Percentiles rank a stretch among this genome's conserved stretches.
phyloP scores from a whole-genome alignment of 2,888 invertebrate genomes.

The Agrotis segetum region DNA sequence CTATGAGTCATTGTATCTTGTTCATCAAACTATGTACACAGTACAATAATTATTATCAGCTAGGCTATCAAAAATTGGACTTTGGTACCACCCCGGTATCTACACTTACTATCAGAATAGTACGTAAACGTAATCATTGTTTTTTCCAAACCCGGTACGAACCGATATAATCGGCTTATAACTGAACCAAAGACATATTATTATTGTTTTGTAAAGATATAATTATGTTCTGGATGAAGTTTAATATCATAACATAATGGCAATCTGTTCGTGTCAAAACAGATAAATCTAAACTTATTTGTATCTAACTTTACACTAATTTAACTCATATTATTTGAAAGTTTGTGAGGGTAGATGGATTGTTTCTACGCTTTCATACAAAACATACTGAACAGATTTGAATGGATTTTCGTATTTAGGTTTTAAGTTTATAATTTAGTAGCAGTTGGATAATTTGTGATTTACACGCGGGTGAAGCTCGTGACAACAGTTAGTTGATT shows the following conservation, averaged over 20 bases:
- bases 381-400: too few relatives aligned
- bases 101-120: conserved; percentile 11
- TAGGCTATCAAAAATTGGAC: conserved; percentile 14
- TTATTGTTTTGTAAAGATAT: conserved; percentile 1
- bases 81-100: conserved; percentile 26
- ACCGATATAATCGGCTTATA: conserved; percentile 31
- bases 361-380: too few relatives aligned
- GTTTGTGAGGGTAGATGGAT: too few relatives aligned
- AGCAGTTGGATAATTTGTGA: too few relatives aligned
- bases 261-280: not conserved
- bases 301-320: too few relatives aligned
- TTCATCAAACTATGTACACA: not conserved
- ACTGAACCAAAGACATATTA: conserved; percentile 13
- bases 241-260: not conserved
- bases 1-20: not conserved
- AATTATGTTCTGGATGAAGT: conserved; percentile 21
- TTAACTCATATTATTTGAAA: too few relatives aligned
- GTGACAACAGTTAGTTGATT: too few relatives aligned
- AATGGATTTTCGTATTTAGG: too few relatives aligned
- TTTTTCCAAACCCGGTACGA: conserved; percentile 14
- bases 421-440: too few relatives aligned
- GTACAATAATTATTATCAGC: not conserved
- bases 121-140: conserved; percentile 32
- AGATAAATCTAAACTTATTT: too few relatives aligned
- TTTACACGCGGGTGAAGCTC: too few relatives aligned